These are phyloP conservation scores for Punctoribates punctum DNA, from an alignment of 2,888 invertebrate genomes.

Conservation along the genomic window DNA sequence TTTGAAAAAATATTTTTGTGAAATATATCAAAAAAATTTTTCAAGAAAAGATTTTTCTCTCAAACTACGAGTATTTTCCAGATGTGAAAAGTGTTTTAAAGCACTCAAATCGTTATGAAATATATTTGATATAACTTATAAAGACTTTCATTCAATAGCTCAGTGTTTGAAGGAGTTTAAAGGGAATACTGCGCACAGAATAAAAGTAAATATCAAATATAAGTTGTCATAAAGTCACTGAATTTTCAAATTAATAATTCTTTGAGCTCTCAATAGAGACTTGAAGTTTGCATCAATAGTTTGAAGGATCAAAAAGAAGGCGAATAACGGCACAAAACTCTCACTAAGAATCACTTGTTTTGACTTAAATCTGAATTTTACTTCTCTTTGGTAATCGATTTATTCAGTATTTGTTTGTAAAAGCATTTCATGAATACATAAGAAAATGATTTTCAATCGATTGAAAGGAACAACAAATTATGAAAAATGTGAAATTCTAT, in stretches of 20 bases:
- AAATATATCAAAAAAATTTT: neutral
- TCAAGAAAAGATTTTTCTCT: neutral
- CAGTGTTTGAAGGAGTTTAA: neutral
- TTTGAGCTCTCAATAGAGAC: neutral
- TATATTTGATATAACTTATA: neutral
- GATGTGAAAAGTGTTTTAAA: neutral
- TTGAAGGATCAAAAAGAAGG: too few species aligned
- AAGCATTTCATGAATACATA: too few species aligned
- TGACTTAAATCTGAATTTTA: too few species aligned
- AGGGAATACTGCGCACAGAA: neutral
- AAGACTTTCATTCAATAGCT: neutral
- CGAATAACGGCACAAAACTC: too few species aligned
- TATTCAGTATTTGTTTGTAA: too few species aligned
- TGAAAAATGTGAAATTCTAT: too few species aligned
- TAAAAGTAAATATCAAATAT: neutral
- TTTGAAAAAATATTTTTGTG: neutral
- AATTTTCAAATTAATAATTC: neutral
- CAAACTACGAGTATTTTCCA: neutral
- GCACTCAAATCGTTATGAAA: slow-evolving; percentile 9
- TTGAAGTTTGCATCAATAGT: too few species aligned
- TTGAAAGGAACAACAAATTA: too few species aligned
- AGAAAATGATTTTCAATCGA: too few species aligned
- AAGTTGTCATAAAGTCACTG: neutral
- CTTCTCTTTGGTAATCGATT: too few species aligned
- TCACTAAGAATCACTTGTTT: too few species aligned